These are phyloP conservation scores for Ips nitidus DNA, from an alignment of 1,140 invertebrate species.

Conservation along the genomic window DNA sequence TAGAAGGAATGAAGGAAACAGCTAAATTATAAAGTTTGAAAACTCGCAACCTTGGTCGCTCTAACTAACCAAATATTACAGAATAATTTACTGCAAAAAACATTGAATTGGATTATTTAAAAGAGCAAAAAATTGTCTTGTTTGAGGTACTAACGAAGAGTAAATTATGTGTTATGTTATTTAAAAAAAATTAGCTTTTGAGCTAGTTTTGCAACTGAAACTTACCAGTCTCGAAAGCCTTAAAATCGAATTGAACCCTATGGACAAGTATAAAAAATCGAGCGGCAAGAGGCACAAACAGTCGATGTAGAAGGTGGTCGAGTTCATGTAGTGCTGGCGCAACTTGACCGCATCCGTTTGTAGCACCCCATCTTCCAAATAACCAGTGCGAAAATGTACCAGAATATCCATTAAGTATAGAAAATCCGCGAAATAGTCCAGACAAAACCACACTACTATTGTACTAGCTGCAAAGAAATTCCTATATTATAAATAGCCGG, in stretches of 20 bases:
- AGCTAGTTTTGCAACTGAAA: constrained; percentile 25
- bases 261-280: constrained; percentile 97
- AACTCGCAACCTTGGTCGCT: no score
- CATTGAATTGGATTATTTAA: not conserved
- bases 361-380: constrained; percentile 93
- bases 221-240: constrained; percentile 96
- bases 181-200: not conserved
- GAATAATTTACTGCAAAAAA: no score
- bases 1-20: no score
- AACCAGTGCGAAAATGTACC: constrained; percentile 96
- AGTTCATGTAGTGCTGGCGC: constrained; percentile 97
- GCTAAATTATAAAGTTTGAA: no score
- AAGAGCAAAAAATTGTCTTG: not conserved
- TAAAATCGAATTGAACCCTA: constrained; percentile 95
- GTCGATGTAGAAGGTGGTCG: constrained; percentile 98
- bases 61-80: no score
- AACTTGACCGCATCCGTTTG: constrained; percentile 94
- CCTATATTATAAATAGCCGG: not conserved
- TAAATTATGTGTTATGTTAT: no score
- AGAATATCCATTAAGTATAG: constrained; percentile 94
- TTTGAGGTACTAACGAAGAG: no score
- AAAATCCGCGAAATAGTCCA: constrained; percentile 96
- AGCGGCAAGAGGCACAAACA: constrained; percentile 95
- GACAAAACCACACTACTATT: constrained; percentile 90
- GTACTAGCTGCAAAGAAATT: constrained; percentile 69